Evolutionary conservation across 2,797 vertebrate species (phyloP).

Genomic region (Rhinophrynus dorsalis): DNA sequence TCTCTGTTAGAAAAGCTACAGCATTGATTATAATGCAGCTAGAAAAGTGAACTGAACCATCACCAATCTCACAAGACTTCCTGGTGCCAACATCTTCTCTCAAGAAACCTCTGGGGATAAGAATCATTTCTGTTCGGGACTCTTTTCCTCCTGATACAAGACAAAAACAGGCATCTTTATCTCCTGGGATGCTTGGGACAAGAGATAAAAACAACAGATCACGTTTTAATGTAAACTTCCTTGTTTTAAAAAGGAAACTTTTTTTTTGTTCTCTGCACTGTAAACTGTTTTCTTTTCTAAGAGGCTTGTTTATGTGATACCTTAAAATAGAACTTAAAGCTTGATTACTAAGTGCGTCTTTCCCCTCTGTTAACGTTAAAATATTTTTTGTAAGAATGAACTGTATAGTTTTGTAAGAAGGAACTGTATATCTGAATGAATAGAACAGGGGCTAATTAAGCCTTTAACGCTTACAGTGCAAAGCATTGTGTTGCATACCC

Average conservation of each 20-base stretch:
- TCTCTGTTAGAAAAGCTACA: background rate
- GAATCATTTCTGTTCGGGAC: background rate
- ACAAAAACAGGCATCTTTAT: background rate
- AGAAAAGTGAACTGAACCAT: background rate
- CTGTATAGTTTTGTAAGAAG: background rate
- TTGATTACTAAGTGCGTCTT: background rate
- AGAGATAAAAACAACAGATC: background rate
- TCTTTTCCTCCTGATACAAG: background rate
- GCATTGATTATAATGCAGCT: background rate
- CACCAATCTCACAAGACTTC: background rate
- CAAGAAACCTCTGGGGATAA: background rate
- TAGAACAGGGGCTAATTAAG: too few relatives aligned
- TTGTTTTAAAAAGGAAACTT: background rate
- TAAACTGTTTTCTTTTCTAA: background rate
- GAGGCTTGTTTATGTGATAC: background rate
- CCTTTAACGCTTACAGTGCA: too few relatives aligned
- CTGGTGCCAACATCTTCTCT: background rate
- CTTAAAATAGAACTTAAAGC: constrained; percentile 10
- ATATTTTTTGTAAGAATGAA: background rate
- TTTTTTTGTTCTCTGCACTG: background rate
- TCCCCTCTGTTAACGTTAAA: background rate
- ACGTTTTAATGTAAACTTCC: background rate
- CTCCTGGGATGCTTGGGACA: constrained; percentile 1
- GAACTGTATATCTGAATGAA: too few relatives aligned
- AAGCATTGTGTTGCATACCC: too few relatives aligned